Evolutionary conservation across 30 jellyfish, hydroid and myxozoan genomes (phyloP), one percentile per base, ranked within the genome.

Genomic region (Pseudorhiza aurosa): DNA sequence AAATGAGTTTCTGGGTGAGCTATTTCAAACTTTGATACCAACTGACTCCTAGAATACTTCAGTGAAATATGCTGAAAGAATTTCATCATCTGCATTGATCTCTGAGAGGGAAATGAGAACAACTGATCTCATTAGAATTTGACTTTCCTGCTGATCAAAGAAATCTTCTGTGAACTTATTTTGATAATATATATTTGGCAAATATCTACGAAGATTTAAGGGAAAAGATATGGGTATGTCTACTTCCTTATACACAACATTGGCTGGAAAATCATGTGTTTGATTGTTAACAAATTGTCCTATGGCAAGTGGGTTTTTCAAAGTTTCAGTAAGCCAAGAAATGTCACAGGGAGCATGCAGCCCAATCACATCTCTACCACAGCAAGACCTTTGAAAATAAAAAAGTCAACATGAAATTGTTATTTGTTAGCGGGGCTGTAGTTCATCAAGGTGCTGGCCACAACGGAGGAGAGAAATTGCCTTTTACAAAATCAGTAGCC

Each of bases 281-380:
- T 64, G 93, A 60, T 87, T 87, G 76, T 87, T 87, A 17, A 87
- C 81, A 44, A 21, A 77, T 47, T 87, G 96, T 9, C 96, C 96
- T 25, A 87, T 68, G 33, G 93, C 88, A 21, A 87, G 82, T 19
- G 96, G 96, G 55, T 78, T 87, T 12, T 9, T 24, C 5, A 46
- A 32, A 19, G 62, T 40, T 21, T 30, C 82, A 36, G 39, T 68
- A 15, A 68, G 65, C 82, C 82, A 68, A 25, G 82, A 39, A 27
- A 47, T 68, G 50, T 68, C 82, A 68, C 82, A 68, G 18, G 82
- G 67, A 24, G 11, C 7, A 15, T 68, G 26, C 8, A 32, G 50
- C 22, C 68, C 82, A 68, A 58, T 76, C 88, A 59, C 59, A 58
- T 76, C 88, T 59, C 88, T 76, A 4, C 77, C 68, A 17, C 65